Evolutionary conservation across 1,140 invertebrate genomes (phyloP).

Genomic region (Brachionus rubens): DNA sequence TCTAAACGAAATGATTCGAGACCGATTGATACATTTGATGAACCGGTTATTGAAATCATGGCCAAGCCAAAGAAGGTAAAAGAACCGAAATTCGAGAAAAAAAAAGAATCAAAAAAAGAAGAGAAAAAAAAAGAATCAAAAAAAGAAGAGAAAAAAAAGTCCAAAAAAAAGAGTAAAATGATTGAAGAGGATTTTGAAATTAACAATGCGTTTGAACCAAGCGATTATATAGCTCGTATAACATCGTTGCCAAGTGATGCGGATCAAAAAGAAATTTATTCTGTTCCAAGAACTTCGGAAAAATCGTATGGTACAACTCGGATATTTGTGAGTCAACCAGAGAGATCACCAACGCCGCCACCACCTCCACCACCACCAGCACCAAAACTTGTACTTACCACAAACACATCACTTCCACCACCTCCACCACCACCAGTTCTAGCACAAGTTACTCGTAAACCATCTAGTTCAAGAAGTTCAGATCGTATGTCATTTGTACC

Average conservation of each 20-base stretch:
- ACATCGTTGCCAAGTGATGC: not conserved
- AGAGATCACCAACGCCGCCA: not conserved
- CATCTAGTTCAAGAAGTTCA: not conserved
- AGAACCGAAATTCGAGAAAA: not conserved
- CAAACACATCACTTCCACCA: no score
- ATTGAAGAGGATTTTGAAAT: conserved; percentile 19
- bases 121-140: not conserved
- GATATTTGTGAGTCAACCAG: not conserved
- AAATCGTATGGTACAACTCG: not conserved
- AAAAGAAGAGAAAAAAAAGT: conserved; percentile 12
- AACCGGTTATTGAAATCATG: not conserved
- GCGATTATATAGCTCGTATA: not conserved
- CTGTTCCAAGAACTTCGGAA: not conserved
- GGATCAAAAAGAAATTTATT: not conserved
- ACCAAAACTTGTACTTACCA: no score
- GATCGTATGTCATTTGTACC: not conserved
- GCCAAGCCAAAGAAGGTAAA: not conserved
- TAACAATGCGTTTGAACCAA: conserved; percentile 15
- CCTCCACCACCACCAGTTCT: not conserved
- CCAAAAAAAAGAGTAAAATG: not conserved
- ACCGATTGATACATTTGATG: no score
- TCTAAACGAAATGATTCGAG: no score
- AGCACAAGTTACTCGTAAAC: not conserved
- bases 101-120: not conserved
- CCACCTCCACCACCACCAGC: no score